Evolutionary conservation across 2,797 vertebrate species (phyloP).

Genomic region (Holocentrus rufus): DNA sequence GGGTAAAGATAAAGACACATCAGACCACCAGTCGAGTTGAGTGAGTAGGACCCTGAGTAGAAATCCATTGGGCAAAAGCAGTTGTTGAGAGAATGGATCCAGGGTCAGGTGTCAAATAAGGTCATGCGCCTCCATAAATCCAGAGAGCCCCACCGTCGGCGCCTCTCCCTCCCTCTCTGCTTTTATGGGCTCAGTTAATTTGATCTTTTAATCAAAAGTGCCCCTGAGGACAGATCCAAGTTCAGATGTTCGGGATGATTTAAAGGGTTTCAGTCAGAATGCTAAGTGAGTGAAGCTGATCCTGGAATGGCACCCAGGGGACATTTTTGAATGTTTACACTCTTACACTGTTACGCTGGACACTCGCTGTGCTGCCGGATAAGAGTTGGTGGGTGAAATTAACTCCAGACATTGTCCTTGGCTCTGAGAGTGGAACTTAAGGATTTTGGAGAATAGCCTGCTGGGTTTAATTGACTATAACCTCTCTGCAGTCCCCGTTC

Average conservation of each 20-base stretch:
- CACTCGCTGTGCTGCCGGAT: slow-evolving; percentile 46
- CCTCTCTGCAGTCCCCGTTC: not conserved
- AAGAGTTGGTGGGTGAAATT: slow-evolving; percentile 42
- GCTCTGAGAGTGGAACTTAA: slow-evolving; percentile 22
- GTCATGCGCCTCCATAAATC: slow-evolving; percentile 74
- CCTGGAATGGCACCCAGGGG: slow-evolving; percentile 62
- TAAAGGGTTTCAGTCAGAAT: slow-evolving; percentile 70
- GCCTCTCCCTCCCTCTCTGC: slow-evolving; percentile 56
- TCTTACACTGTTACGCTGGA: slow-evolving; percentile 45
- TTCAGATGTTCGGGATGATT: slow-evolving; percentile 75
- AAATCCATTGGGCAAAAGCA: slow-evolving; percentile 63
- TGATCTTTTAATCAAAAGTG: slow-evolving; percentile 78
- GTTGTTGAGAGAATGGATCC: slow-evolving; percentile 63
- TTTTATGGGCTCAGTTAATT: slow-evolving; percentile 81
- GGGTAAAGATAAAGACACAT: slow-evolving; percentile 39
- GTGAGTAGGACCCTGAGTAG: slow-evolving; percentile 48
- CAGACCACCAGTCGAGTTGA: slow-evolving; percentile 38
- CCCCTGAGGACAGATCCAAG: slow-evolving; percentile 73
- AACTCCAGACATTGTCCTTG: slow-evolving; percentile 44
- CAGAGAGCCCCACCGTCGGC: slow-evolving; percentile 58
- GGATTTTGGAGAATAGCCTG: slow-evolving; percentile 19
- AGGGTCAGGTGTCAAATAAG: slow-evolving; percentile 64
- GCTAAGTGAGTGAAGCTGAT: slow-evolving; percentile 69
- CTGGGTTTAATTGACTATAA: slow-evolving; percentile 19
- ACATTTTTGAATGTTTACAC: slow-evolving; percentile 69